Base-by-base conservation (phyloP, 2,888 invertebrate genomes). In the Rhynchonema sp. region DNA sequence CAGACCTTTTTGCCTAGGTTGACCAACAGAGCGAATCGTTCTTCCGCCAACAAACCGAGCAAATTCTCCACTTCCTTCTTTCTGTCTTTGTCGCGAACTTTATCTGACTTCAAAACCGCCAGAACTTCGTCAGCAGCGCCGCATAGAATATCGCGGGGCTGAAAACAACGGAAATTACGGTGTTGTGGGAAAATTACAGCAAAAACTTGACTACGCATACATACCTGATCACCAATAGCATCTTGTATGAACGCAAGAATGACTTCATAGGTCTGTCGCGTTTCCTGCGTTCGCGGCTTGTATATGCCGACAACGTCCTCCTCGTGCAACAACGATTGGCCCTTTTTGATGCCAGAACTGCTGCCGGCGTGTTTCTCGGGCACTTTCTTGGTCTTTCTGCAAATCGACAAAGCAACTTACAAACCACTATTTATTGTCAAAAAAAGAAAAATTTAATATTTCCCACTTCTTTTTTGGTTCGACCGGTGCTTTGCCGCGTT, bases 81-180 rank as follows among this genome's bases (percentile, higher is more conserved):
- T 72, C 86, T 85, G 64, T 94, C 92, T 46, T 84, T 84, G 69
- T 98, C 96, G 73, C 91, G 89, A 59, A 91, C 75, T 65, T 84
- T 83, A 65, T 98, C 96, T 75, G 91, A 92, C 75, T 99, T 99
- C 29, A 99, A 76, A 0, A 89, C 88, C 0, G 86, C 82, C 46
- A 96, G 77, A 0, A 98, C 90, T 81, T 99, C 98, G 78, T 99
- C 98, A n/a, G 94, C 96, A 13, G 98, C 94, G 38, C 96, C 98
- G 73, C 94, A 94, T 30, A 98, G 76, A 65, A 99, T 86, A 74
- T 98, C 96, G 60, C 92, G 79, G 0, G 96, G 92, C 78, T 94
- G 69, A 64, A 69, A 62, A 23, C 3, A 13, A 38, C 38, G 9
- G 38, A 38, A 38, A 38, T 38, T 38, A 38, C 6, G 9, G 38